A percentile compares a stretch with the other conserved stretches of the same genome.
Conservation (phyloP, 2,113 vertebrate genomes). For the Aix galericulata region DNA sequence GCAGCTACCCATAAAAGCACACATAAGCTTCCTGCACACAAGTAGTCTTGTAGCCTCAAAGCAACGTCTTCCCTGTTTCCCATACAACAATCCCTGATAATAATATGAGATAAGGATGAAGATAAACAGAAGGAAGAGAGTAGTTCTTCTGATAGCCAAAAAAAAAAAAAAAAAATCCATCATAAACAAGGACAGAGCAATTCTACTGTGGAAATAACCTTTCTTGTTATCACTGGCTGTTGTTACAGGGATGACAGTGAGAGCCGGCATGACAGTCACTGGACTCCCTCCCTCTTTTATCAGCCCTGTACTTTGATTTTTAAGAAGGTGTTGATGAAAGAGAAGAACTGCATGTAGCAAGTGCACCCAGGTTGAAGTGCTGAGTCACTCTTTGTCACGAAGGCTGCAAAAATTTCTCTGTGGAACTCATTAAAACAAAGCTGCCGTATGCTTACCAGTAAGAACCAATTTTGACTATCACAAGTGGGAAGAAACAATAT, state of each 20-base stretch:
- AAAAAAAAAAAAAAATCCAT: neutral
- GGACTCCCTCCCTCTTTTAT: neutral
- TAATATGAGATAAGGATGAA: slow-evolving; percentile 8
- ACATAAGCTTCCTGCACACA: neutral
- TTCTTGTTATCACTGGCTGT: slow-evolving; percentile 1
- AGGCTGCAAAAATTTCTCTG: neutral
- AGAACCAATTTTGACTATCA: neutral
- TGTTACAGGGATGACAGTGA: neutral
- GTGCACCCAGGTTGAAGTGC: neutral
- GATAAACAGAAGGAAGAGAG: neutral
- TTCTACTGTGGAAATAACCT: neutral
- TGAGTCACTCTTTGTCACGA: neutral
- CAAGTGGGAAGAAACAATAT: neutral
- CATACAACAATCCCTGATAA: neutral
- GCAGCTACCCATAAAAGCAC: neutral
- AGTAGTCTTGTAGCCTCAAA: neutral
- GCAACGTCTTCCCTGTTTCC: neutral
- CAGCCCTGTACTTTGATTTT: neutral
- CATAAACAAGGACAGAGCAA: neutral
- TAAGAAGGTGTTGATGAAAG: neutral
- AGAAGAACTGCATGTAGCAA: neutral
- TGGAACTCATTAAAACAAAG: neutral
- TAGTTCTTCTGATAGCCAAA: neutral
- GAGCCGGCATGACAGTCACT: neutral
- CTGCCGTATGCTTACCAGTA: neutral